Conservation (phyloP, 2,797 vertebrate species). For the Siniperca obscura region DNA sequence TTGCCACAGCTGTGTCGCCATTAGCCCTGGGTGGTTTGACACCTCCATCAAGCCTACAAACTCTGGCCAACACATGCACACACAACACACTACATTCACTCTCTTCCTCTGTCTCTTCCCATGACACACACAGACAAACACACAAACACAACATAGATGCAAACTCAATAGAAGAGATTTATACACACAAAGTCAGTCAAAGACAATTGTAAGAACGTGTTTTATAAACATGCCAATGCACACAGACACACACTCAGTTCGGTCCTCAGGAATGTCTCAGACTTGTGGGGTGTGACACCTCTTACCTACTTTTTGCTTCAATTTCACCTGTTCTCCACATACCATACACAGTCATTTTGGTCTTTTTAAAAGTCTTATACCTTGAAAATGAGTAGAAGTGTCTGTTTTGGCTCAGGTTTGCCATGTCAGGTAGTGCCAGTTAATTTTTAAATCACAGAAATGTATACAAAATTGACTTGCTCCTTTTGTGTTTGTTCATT, state of each 20-base stretch:
- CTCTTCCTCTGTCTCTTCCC: constrained; percentile 19
- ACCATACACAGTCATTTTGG: neutral
- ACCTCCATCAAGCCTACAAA: constrained; percentile 47
- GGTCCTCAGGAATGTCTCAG: constrained; percentile 60
- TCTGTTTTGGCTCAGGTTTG: neutral
- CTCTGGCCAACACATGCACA: constrained; percentile 31
- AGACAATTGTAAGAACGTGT: constrained; percentile 53
- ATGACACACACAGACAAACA: constrained; percentile 32
- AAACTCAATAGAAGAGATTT: constrained; percentile 7
- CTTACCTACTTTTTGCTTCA: constrained; percentile 31
- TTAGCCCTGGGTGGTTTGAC: constrained; percentile 61
- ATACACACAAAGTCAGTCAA: constrained; percentile 24
- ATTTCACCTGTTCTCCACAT: neutral
- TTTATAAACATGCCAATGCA: constrained; percentile 48
- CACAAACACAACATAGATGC: constrained; percentile 31
- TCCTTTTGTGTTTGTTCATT: constrained; percentile 15
- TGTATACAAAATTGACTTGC: neutral
- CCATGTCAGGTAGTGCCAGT: neutral
- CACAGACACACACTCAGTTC: constrained; percentile 43
- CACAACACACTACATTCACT: constrained; percentile 10
- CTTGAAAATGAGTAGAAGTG: neutral
- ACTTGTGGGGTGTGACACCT: constrained; percentile 59
- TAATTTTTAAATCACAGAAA: constrained; percentile 2
- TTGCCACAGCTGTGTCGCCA: constrained; percentile 50
- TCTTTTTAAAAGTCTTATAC: neutral